Evolutionary conservation across 1,140 invertebrate genomes (phyloP).

Genomic region (Heliconius congener): DNA sequence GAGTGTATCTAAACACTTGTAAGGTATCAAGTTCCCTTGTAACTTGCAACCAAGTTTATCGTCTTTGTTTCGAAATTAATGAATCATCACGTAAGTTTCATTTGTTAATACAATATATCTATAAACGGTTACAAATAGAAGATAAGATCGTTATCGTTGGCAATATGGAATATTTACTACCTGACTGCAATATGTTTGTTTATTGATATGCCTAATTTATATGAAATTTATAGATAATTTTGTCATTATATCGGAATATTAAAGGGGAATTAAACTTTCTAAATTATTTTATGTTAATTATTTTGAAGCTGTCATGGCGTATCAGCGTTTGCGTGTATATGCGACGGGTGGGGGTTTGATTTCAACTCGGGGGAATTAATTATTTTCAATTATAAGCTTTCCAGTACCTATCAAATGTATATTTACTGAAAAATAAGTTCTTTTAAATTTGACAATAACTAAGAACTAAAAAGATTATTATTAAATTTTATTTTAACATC

Average conservation of each 20-base stretch:
- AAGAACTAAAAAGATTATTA: no score
- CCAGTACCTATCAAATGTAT: not conserved
- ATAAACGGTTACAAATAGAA: slow-evolving; percentile 27
- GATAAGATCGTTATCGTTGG: slow-evolving; percentile 30
- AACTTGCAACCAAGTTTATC: slow-evolving; percentile 23
- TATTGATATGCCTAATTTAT: not conserved
- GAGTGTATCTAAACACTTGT: not conserved
- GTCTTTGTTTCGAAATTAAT: slow-evolving; percentile 34
- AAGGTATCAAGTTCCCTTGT: not conserved
- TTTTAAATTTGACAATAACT: not conserved
- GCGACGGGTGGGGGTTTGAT: no score
- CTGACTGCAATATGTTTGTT: not conserved
- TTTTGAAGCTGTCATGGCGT: no score
- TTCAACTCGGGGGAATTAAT: no score
- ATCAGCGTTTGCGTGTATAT: no score
- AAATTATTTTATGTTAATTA: no score
- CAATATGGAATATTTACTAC: not conserved
- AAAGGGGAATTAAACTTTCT: no score
- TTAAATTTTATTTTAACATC: no score
- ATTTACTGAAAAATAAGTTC: not conserved
- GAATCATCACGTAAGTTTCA: slow-evolving; percentile 33
- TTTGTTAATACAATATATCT: slow-evolving; percentile 33
- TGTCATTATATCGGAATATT: not conserved
- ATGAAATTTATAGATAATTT: not conserved
- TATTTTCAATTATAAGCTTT: not conserved